Conservation (phyloP, 92 coral and sea anemone species). For the Virgularia gustaviana region DNA sequence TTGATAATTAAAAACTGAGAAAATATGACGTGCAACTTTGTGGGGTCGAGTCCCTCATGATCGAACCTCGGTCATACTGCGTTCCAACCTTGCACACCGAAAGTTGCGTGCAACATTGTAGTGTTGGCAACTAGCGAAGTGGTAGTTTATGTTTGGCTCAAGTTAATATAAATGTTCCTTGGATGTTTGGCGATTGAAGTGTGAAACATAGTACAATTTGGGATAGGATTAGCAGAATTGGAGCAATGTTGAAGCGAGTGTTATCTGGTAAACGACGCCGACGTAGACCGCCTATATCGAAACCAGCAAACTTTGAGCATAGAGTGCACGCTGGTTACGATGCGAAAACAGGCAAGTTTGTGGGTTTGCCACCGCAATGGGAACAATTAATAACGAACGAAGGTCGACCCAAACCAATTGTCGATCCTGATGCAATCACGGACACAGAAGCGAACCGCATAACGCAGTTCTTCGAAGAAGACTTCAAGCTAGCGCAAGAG, state of each 20-base stretch:
- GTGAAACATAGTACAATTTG: too few species aligned
- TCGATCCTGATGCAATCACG: slow-evolving; percentile 93
- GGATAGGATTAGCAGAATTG: background rate
- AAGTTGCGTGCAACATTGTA: too few species aligned
- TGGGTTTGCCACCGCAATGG: slow-evolving; percentile 98
- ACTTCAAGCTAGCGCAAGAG: slow-evolving; percentile 45
- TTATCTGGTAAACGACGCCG: slow-evolving; percentile 72
- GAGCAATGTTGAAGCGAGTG: slow-evolving; percentile 82
- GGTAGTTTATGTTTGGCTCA: background rate
- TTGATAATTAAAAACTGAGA: too few species aligned
- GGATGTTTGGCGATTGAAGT: background rate
- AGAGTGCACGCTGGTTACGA: slow-evolving; percentile 93
- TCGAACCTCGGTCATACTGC: too few species aligned
- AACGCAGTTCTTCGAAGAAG: slow-evolving; percentile 66
- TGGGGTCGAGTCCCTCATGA: too few species aligned
- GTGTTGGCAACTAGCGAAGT: too few species aligned
- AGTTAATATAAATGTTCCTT: background rate
- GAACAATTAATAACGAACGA: slow-evolving; percentile 70
- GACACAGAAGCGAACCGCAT: slow-evolving; percentile 77
- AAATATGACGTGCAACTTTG: too few species aligned
- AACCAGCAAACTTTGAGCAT: slow-evolving; percentile 84
- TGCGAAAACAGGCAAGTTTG: slow-evolving; percentile 61
- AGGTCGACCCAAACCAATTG: slow-evolving; percentile 77
- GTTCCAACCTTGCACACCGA: too few species aligned
- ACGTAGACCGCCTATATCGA: slow-evolving; percentile 74